A percentile compares a stretch with the other conserved stretches of the same genome.
Evolutionary conservation across 2,888 invertebrate genomes (phyloP).

Genomic region (Mythimna pallens): DNA sequence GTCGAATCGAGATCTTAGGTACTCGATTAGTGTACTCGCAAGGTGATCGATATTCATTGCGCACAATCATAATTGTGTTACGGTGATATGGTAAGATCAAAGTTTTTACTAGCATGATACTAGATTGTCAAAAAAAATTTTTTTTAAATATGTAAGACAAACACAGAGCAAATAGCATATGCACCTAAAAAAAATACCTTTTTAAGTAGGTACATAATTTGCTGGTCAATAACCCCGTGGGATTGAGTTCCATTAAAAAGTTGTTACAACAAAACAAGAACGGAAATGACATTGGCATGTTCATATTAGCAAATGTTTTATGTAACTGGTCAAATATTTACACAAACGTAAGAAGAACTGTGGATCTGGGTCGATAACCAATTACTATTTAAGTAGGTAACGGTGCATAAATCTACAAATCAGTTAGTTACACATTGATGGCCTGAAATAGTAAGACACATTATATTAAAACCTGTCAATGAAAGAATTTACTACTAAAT

Average conservation of each 20-base stretch:
- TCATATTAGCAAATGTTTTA: constrained; percentile 50
- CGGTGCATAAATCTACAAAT: constrained; percentile 10
- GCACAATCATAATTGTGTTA: not conserved
- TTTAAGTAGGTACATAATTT: not conserved
- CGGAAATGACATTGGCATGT: constrained; percentile 48
- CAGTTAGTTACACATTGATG: not conserved
- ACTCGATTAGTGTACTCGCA: not conserved
- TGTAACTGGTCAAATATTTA: constrained; percentile 57
- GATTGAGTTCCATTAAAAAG: constrained; percentile 49
- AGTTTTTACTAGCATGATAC: not conserved
- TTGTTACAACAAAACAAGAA: constrained; percentile 43
- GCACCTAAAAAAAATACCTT: constrained; percentile 1
- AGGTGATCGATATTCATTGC: not conserved
- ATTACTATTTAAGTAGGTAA: constrained; percentile 27
- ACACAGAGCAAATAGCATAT: constrained; percentile 8
- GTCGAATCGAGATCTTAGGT: not conserved
- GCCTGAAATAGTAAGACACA: not conserved
- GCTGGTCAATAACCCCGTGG: constrained; percentile 48
- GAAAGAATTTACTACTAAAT: not conserved
- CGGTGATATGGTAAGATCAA: not conserved
- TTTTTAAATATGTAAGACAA: not conserved
- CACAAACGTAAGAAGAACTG: constrained; percentile 44
- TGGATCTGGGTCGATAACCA: constrained; percentile 40
- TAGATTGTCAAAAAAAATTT: not conserved
- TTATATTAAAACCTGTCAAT: not conserved